phyloP scores from a whole-genome alignment of 2,113 vertebrate species.

The Amphiprion percula region DNA sequence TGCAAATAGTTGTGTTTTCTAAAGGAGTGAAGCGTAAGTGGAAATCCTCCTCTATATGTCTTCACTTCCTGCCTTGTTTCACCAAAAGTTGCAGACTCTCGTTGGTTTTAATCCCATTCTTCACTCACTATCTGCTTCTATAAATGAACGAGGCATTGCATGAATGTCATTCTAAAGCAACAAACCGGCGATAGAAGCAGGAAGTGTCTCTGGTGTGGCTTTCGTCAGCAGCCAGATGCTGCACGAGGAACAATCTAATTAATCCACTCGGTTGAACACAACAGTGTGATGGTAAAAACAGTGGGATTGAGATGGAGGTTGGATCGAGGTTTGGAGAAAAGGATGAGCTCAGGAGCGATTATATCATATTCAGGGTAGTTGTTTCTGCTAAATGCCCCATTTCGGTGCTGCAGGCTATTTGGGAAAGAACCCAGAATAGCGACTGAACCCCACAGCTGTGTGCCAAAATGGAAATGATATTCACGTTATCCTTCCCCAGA shows the following conservation, averaged over 20 bases:
- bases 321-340: conserved; percentile 13
- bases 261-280: neutral
- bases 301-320: neutral
- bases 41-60: neutral
- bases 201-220: neutral
- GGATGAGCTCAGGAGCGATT: conserved; percentile 10
- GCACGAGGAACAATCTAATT: conserved; percentile 1
- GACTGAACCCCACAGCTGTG: neutral
- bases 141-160: neutral
- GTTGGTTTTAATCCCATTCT: neutral
- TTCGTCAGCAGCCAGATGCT: conserved; percentile 34
- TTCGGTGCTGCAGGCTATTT: neutral
- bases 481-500: neutral
- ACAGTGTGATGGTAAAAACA: neutral
- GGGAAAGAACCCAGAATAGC: conserved; percentile 21
- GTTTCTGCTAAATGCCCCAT: conserved; percentile 30
- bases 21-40: neutral
- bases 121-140: neutral
- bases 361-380: conserved; percentile 13
- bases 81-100: neutral
- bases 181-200: neutral
- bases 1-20: conserved; percentile 15
- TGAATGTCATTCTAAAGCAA: neutral
- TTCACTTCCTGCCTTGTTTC: neutral
- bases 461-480: conserved; percentile 32